phyloP scores from a whole-genome alignment of 2,797 vertebrate genomes.

The Pitangus sulphuratus region DNA sequence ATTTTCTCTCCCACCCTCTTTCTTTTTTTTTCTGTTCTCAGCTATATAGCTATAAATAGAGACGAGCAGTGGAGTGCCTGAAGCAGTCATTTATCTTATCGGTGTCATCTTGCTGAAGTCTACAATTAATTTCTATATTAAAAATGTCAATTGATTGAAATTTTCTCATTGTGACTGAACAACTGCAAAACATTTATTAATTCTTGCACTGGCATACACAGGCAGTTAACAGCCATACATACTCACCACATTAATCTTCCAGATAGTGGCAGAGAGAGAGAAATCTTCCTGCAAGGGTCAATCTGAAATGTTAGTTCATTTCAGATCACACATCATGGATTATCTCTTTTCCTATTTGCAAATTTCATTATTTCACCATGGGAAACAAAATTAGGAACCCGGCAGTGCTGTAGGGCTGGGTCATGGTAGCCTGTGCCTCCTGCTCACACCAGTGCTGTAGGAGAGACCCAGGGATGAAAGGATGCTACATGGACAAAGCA shows the following conservation, averaged over 20 bases:
- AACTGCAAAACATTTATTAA: neutral
- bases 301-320: neutral
- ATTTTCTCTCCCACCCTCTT: neutral
- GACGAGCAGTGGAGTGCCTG: neutral
- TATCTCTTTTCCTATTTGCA: neutral
- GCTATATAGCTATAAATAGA: slow-evolving; percentile 17
- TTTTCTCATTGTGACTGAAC: neutral
- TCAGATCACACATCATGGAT: neutral
- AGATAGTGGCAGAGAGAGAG: neutral
- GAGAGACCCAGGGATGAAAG: neutral
- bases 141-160: slow-evolving; percentile 5
- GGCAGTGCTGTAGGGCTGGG: neutral
- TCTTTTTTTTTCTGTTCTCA: neutral
- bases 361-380: neutral
- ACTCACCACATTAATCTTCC: neutral
- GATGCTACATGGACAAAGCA: accelerated
- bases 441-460: neutral
- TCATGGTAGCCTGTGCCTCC: neutral
- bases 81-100: slow-evolving; percentile 20
- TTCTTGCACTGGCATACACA: neutral
- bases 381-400: neutral
- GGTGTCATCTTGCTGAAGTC: neutral
- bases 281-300: neutral
- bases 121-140: slow-evolving; percentile 11
- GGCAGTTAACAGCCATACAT: neutral